phyloP scores from a whole-genome alignment of 2,113 vertebrate species.

The western clawed frog (Xenopus tropicalis) region DNA sequence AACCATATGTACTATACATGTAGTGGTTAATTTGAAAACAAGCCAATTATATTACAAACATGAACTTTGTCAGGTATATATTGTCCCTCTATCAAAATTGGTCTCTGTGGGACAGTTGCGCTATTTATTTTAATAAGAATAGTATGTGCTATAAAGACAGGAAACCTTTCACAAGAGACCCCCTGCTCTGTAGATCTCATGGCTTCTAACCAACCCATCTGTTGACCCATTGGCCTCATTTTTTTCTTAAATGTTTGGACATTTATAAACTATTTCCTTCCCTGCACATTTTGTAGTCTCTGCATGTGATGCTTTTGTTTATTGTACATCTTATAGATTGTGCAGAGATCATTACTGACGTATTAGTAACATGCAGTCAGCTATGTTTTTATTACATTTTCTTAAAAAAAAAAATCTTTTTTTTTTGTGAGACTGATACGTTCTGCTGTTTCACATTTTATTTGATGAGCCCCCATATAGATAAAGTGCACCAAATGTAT shows the following conservation, averaged over 20 bases:
- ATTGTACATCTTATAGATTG: background rate
- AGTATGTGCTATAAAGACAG: slow-evolving; percentile 7
- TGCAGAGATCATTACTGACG: too few species aligned
- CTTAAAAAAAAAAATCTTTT: too few species aligned
- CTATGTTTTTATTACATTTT: too few species aligned
- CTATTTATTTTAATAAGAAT: background rate
- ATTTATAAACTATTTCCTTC: slow-evolving; percentile 22
- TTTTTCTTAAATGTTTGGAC: background rate
- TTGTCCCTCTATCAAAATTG: too few species aligned
- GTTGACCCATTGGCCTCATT: slow-evolving; percentile 30
- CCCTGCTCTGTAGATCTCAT: slow-evolving; percentile 33
- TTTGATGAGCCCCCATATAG: too few species aligned
- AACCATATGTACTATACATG: background rate
- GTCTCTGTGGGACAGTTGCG: too few species aligned
- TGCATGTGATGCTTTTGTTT: slow-evolving; percentile 4
- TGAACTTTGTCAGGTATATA: too few species aligned
- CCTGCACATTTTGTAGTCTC: background rate
- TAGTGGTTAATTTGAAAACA: background rate
- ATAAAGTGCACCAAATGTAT: too few species aligned
- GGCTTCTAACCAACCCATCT: slow-evolving; percentile 26
- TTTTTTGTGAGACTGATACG: too few species aligned
- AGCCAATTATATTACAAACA: background rate
- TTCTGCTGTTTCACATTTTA: too few species aligned
- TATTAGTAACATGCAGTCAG: too few species aligned
- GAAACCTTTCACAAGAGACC: slow-evolving; percentile 32